Conservation (phyloP, 2,888 invertebrate species). For the Xanthostigma xanthostigma region DNA sequence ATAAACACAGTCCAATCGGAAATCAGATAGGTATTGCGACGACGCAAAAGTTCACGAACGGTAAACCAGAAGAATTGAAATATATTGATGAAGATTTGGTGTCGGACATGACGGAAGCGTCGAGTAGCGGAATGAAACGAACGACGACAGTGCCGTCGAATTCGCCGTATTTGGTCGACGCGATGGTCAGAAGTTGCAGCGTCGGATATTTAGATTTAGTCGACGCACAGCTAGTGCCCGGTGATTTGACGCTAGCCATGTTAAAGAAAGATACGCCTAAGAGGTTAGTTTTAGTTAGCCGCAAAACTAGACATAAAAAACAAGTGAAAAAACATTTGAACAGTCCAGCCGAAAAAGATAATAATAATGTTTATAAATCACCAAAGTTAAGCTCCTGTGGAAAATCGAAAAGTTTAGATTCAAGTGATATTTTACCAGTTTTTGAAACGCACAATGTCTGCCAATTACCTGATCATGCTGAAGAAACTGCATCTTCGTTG, state of each 20-base stretch:
- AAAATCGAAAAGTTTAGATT: constrained; percentile 73
- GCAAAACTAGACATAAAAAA: constrained; percentile 35
- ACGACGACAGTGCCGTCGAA: constrained; percentile 52
- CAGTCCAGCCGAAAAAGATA: constrained; percentile 15
- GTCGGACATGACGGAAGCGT: constrained; percentile 20
- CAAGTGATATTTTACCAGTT: constrained; percentile 58
- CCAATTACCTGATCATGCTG: constrained; percentile 17
- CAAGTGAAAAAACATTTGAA: constrained; percentile 21
- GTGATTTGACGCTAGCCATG: constrained; percentile 55
- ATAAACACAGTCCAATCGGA: constrained; percentile 16
- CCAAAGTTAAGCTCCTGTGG: constrained; percentile 53
- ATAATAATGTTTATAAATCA: constrained; percentile 20
- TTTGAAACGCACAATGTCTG: constrained; percentile 19
- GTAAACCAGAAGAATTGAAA: constrained; percentile 42
- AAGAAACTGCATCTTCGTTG: constrained; percentile 23
- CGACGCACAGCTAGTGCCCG: constrained; percentile 57
- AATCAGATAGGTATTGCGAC: constrained; percentile 15
- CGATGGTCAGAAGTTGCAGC: constrained; percentile 73
- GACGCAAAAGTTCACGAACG: constrained; percentile 2
- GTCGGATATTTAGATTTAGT: constrained; percentile 78
- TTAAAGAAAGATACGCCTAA: constrained; percentile 62
- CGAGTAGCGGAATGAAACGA: constrained; percentile 16
- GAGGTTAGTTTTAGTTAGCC: constrained; percentile 59
- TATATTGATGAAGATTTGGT: constrained; percentile 56
- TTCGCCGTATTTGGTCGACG: constrained; percentile 41